phyloP scores from a whole-genome alignment of 2,113 vertebrate genomes.

The Brevimyrus niger region DNA sequence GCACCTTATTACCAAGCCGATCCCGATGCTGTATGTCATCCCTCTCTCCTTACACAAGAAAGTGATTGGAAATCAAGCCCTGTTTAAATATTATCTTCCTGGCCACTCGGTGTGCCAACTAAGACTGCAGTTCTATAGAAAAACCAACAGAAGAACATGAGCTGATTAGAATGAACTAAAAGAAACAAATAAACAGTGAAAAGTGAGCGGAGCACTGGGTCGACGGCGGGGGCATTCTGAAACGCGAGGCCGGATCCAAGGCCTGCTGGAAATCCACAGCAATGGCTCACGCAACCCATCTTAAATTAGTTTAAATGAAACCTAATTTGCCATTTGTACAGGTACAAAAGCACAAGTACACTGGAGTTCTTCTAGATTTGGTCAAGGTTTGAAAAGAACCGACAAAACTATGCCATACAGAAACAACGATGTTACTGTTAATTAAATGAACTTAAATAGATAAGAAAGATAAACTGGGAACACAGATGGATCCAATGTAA shows the following conservation, averaged over 20 bases:
- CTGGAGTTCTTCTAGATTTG: neutral
- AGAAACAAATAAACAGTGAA: neutral
- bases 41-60: neutral
- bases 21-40: constrained; percentile 22
- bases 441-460: neutral
- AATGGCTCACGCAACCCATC: neutral
- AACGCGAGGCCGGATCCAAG: neutral
- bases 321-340: neutral
- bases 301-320: neutral
- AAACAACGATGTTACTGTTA: neutral
- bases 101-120: neutral
- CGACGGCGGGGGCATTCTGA: neutral
- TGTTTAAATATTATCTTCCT: constrained; percentile 24
- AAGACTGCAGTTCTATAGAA: neutral
- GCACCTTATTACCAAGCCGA: constrained; percentile 20
- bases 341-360: neutral
- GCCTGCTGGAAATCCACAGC: neutral
- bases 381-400: neutral
- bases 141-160: neutral
- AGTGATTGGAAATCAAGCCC: constrained; percentile 20
- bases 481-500: neutral
- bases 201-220: neutral
- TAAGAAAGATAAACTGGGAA: neutral
- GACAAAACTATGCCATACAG: neutral
- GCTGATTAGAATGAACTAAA: neutral